These are phyloP conservation scores for Liolophura sinensis DNA, from an alignment of 1,140 invertebrate genomes.

Conservation along the genomic window DNA sequence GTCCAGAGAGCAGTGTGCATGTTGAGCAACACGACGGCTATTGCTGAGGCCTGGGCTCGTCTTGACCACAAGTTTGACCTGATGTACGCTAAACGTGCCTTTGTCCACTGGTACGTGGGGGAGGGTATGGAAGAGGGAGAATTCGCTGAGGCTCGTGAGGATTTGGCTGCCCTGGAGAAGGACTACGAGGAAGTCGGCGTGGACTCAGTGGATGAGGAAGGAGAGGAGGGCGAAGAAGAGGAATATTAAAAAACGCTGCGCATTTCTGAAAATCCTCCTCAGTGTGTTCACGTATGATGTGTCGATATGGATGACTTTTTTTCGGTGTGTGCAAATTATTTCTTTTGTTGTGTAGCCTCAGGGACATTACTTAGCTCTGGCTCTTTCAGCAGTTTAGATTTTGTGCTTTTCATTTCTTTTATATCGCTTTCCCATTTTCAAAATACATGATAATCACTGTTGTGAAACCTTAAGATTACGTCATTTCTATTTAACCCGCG, in stretches of 20 bases:
- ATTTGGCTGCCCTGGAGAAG: conserved; percentile 67
- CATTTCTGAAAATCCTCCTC: too few species aligned
- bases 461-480: too few species aligned
- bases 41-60: conserved; percentile 64
- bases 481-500: too few species aligned
- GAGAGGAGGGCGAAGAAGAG: conserved; percentile 67
- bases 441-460: too few species aligned
- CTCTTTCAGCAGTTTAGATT: too few species aligned
- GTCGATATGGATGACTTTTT: too few species aligned
- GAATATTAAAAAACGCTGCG: conserved; percentile 24
- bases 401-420: too few species aligned
- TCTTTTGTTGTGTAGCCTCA: too few species aligned
- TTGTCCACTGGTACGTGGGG: conserved; percentile 55
- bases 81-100: conserved; percentile 73
- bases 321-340: too few species aligned
- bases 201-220: conserved; percentile 52
- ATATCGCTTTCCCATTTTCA: too few species aligned
- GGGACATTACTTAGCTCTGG: too few species aligned
- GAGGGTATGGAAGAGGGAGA: conserved; percentile 77
- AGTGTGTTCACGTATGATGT: too few species aligned
- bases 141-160: conserved; percentile 73
- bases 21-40: conserved; percentile 75
- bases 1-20: conserved; percentile 43
- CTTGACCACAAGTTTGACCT: conserved; percentile 77
- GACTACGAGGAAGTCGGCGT: conserved; percentile 71